A percentile compares a stretch with the other conserved stretches of the same genome.
Evolutionary conservation across 2,888 invertebrate species (phyloP).

Genomic region (Ellobium chinense): DNA sequence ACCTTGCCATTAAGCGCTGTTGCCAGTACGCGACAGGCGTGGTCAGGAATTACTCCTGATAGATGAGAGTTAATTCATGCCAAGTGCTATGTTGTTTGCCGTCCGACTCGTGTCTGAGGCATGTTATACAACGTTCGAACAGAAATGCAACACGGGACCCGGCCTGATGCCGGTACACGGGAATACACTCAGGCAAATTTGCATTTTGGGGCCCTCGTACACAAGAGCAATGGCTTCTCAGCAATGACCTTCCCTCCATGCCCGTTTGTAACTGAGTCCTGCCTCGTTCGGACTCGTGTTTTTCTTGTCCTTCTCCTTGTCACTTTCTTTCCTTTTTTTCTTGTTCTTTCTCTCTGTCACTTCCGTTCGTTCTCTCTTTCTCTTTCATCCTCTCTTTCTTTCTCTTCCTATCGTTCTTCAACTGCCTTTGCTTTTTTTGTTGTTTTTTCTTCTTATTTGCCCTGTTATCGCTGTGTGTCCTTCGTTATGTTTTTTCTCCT

Average conservation of each 20-base stretch:
- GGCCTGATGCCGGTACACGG: background rate
- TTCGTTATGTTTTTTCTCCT: background rate
- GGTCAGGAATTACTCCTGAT: constrained; percentile 1
- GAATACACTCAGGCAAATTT: constrained; percentile 40
- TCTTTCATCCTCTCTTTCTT: background rate
- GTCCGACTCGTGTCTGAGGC: constrained; percentile 24
- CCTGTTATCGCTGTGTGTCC: background rate
- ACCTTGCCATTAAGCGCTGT: background rate
- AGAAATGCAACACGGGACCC: constrained; percentile 10
- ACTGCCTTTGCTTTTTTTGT: background rate
- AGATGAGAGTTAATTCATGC: constrained; percentile 19
- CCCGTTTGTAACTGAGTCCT: background rate
- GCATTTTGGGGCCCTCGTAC: constrained; percentile 12
- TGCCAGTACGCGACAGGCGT: background rate
- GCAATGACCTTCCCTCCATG: background rate
- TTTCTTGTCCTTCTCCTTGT: background rate
- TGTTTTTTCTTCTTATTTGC: too few relatives aligned
- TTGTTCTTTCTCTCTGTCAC: background rate
- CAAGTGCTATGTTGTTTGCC: constrained; percentile 27
- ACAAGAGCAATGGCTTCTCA: background rate
- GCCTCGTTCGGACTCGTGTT: background rate
- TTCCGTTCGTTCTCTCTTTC: background rate
- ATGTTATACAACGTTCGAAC: constrained; percentile 30
- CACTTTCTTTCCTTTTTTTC: background rate
- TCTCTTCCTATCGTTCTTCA: background rate